Percentiles rank a stretch among this genome's conserved stretches.
Conservation (phyloP, 2,888 invertebrate species). For the Lacanobia oleracea region DNA sequence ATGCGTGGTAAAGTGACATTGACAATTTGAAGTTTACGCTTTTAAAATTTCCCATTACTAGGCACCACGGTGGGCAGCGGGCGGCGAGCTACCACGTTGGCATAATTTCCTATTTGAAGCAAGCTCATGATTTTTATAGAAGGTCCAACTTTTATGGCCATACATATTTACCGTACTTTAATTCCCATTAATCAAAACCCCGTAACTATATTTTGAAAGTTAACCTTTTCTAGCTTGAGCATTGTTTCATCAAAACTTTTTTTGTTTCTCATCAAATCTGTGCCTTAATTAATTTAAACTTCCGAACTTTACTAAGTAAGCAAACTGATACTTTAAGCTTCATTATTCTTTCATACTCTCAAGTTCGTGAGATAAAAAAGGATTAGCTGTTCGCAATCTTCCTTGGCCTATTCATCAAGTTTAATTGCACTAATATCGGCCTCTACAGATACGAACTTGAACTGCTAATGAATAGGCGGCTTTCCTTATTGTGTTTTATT, state of each 20-base stretch:
- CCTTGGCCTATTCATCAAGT: slow-evolving; percentile 55
- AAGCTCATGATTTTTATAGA: background rate
- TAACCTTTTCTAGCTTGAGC: background rate
- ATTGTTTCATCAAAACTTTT: background rate
- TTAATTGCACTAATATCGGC: slow-evolving; percentile 60
- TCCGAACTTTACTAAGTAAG: slow-evolving; percentile 30
- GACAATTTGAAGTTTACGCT: too few species aligned
- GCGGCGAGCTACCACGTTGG: too few species aligned
- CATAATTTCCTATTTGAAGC: too few species aligned
- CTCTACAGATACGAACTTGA: slow-evolving; percentile 46
- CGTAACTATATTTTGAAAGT: background rate
- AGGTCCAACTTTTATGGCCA: background rate
- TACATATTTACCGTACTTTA: background rate
- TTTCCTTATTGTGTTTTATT: slow-evolving; percentile 49
- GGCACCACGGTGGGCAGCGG: too few species aligned
- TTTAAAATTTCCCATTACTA: too few species aligned
- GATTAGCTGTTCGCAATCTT: slow-evolving; percentile 50
- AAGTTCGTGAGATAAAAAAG: slow-evolving; percentile 47
- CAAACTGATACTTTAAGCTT: slow-evolving; percentile 30
- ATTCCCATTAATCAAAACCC: background rate
- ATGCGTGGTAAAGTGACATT: too few species aligned
- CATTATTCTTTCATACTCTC: slow-evolving; percentile 49
- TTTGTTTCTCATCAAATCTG: slow-evolving; percentile 14
- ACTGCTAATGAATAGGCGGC: slow-evolving; percentile 57
- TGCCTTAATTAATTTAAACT: slow-evolving; percentile 49